phyloP scores from a whole-genome alignment of 2,888 invertebrate species.

The Drosophila monieri region DNA sequence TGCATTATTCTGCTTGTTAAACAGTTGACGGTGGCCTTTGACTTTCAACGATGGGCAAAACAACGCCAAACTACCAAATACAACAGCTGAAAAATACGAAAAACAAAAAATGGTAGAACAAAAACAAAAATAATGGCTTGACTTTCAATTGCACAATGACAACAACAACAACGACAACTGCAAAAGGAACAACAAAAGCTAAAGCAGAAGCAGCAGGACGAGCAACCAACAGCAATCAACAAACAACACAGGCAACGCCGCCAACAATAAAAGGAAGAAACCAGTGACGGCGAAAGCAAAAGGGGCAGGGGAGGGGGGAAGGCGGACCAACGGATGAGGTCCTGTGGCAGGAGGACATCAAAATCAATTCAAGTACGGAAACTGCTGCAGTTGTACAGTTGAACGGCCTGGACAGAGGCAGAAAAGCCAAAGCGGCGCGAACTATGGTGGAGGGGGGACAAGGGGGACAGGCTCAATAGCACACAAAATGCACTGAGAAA shows the following conservation, averaged over 20 bases:
- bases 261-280: conserved; percentile 67
- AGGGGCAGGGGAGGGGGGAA: background rate
- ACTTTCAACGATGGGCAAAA: conserved; percentile 62
- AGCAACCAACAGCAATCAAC: conserved; percentile 42
- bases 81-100: conserved; percentile 21
- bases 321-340: conserved; percentile 2
- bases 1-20: conserved; percentile 75
- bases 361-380: conserved; percentile 76
- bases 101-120: conserved; percentile 7
- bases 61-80: conserved; percentile 46
- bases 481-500: background rate
- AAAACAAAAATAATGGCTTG: conserved; percentile 68
- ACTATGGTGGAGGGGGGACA: background rate
- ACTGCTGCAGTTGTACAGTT: conserved; percentile 75
- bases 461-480: background rate
- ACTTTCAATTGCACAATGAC: conserved; percentile 74
- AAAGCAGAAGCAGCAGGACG: conserved; percentile 21
- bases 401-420: conserved; percentile 53
- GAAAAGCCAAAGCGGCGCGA: conserved; percentile 7
- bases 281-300: conserved; percentile 31
- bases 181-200: background rate
- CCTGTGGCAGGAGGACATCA: conserved; percentile 54
- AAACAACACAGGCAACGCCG: conserved; percentile 47
- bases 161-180: conserved; percentile 37
- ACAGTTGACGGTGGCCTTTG: conserved; percentile 67